Evolutionary conservation across 1,140 invertebrate genomes (phyloP).

Genomic region (Drosophila repletoides): DNA sequence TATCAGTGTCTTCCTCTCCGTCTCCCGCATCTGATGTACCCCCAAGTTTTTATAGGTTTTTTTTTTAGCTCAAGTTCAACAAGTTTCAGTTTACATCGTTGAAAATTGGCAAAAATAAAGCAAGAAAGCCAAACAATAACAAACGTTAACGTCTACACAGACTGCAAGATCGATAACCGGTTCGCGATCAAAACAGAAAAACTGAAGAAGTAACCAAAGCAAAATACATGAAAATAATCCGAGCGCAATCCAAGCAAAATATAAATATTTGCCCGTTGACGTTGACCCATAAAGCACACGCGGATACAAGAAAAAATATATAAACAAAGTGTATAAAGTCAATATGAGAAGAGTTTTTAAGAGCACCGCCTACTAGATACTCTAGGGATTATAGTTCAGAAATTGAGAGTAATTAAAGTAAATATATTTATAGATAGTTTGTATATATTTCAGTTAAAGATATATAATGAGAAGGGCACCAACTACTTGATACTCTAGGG

Average conservation of each 20-base stretch:
- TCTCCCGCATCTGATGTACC: constrained; percentile 7
- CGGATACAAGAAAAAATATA: constrained; percentile 48
- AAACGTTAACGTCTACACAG: no score
- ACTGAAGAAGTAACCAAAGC: constrained; percentile 56
- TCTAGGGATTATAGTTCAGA: neutral
- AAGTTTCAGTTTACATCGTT: constrained; percentile 61
- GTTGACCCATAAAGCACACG: constrained; percentile 69
- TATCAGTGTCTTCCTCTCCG: neutral
- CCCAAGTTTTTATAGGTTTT: neutral
- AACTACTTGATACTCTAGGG: constrained; percentile 6
- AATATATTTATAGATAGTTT: no score
- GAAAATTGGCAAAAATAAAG: constrained; percentile 48
- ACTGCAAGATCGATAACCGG: constrained; percentile 67
- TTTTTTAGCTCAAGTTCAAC: constrained; percentile 76
- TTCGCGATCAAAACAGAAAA: constrained; percentile 72
- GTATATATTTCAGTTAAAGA: neutral
- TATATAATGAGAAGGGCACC: neutral
- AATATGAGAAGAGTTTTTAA: neutral
- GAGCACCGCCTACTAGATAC: neutral
- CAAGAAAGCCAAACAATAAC: constrained; percentile 14
- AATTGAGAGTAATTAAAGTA: no score
- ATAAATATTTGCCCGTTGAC: constrained; percentile 34
- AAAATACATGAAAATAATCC: constrained; percentile 49
- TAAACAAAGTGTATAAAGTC: constrained; percentile 8
- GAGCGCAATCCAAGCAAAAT: constrained; percentile 46